Conservation (phyloP, 1,140 invertebrate genomes). For the Ostrea denselamellosa region DNA sequence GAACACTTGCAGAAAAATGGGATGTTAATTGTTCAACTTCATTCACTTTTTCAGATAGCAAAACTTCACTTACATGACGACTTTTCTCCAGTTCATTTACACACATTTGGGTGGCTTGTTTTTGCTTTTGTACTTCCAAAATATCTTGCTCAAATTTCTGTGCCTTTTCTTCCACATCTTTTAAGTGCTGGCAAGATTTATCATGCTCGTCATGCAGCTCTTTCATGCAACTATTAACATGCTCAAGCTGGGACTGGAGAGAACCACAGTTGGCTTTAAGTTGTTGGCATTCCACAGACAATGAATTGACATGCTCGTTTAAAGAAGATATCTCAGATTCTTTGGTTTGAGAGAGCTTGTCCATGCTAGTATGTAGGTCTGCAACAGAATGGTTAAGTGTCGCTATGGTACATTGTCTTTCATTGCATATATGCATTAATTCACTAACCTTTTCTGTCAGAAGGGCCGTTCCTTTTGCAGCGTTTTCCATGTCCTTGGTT, state of each 20-base stretch:
- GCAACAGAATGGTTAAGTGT: constrained; percentile 45
- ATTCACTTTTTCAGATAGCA: not conserved
- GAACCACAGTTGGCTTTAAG: not conserved
- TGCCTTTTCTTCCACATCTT: constrained; percentile 16
- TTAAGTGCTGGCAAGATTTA: not conserved
- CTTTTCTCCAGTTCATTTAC: not conserved
- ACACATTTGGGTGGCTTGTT: not conserved
- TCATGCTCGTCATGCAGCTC: constrained; percentile 47
- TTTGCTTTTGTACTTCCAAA: not conserved
- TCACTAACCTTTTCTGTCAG: constrained; percentile 56
- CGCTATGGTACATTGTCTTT: constrained; percentile 46
- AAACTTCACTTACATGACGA: not conserved
- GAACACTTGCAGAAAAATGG: not conserved
- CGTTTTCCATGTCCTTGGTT: constrained; percentile 10
- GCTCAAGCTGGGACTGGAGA: constrained; percentile 46
- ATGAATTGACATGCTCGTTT: constrained; percentile 50
- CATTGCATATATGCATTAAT: constrained; percentile 54
- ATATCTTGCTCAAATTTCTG: not conserved
- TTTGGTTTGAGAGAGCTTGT: constrained; percentile 21
- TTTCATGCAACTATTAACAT: constrained; percentile 42
- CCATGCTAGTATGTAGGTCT: constrained; percentile 39
- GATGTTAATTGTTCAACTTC: constrained; percentile 17
- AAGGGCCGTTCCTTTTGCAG: not conserved
- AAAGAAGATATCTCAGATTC: constrained; percentile 35
- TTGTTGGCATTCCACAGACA: constrained; percentile 35